These are phyloP conservation scores for Drosophila parthenogenetica DNA, from an alignment of 2,888 invertebrate genomes.

Conservation along the genomic window DNA sequence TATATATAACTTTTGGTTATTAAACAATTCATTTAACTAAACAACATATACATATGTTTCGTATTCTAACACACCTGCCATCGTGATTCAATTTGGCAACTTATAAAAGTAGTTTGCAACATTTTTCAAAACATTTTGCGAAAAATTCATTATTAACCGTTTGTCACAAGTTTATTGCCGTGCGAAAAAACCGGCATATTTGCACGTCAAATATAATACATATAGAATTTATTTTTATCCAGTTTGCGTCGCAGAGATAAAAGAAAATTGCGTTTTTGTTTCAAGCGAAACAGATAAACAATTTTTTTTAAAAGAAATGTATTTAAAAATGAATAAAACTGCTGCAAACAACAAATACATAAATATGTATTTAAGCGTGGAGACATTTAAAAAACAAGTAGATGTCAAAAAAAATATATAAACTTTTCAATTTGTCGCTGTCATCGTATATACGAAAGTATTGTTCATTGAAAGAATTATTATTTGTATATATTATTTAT, in stretches of 20 bases:
- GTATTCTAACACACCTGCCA: background rate
- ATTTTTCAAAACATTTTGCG: constrained; percentile 9
- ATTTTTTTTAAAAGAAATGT: constrained; percentile 30
- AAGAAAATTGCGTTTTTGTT: constrained; percentile 63
- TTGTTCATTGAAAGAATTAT: constrained; percentile 20
- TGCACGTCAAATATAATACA: constrained; percentile 33
- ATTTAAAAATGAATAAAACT: constrained; percentile 60
- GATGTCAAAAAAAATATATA: constrained; percentile 16
- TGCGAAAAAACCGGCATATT: constrained; percentile 29
- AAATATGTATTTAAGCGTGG: background rate
- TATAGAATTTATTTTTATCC: constrained; percentile 66
- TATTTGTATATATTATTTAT: constrained; percentile 11
- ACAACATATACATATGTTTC: background rate
- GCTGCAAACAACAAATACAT: constrained; percentile 18
- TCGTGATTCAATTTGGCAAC: background rate
- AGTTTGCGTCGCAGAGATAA: constrained; percentile 63
- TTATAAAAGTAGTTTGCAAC: background rate
- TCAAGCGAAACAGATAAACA: constrained; percentile 54
- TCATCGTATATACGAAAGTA: constrained; percentile 8
- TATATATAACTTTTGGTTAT: background rate
- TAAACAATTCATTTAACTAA: background rate
- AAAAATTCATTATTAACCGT: constrained; percentile 31
- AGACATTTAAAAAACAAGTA: constrained; percentile 7
- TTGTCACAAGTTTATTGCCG: constrained; percentile 43
- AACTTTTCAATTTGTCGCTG: constrained; percentile 16